Percentiles rank a stretch among this genome's conserved stretches.
phyloP scores from a whole-genome alignment of 2,888 invertebrate genomes.

The Tachina lurida region DNA sequence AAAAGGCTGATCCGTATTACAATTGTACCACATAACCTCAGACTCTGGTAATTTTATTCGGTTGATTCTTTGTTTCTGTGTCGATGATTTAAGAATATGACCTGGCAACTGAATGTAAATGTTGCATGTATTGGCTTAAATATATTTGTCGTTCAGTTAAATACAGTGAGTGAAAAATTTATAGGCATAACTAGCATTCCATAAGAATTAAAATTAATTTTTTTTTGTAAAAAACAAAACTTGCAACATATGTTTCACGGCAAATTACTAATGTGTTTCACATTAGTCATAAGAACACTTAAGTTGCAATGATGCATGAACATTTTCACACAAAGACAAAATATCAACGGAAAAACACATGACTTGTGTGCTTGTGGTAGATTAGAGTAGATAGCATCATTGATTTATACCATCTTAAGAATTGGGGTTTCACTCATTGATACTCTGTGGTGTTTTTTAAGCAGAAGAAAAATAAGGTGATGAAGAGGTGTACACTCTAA shows the following conservation, averaged over 20 bases:
- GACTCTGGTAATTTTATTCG: too few relatives aligned
- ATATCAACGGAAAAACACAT: conserved; percentile 11
- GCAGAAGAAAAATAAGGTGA: too few relatives aligned
- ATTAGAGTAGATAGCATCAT: conserved; percentile 40
- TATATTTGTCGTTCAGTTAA: too few relatives aligned
- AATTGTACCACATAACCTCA: too few relatives aligned
- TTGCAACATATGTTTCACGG: conserved; percentile 23
- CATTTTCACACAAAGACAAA: conserved; percentile 24
- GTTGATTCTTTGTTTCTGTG: too few relatives aligned
- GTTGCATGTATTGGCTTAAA: too few relatives aligned
- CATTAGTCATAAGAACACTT: conserved; percentile 8
- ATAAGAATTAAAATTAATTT: conserved; percentile 18
- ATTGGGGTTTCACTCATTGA: conserved; percentile 32
- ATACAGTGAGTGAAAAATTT: too few relatives aligned
- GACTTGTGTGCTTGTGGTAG: conserved; percentile 32
- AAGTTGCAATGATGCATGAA: conserved; percentile 1
- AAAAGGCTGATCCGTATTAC: too few relatives aligned
- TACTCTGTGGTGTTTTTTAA: neutral
- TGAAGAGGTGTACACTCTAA: neutral
- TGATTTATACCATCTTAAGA: conserved; percentile 50
- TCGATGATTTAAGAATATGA: too few relatives aligned
- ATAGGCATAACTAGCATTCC: neutral
- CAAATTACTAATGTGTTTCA: conserved; percentile 39
- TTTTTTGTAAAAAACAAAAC: conserved; percentile 9
- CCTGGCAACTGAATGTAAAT: too few relatives aligned